Evolutionary conservation across 2,113 vertebrate species (phyloP).

Genomic region (Octodon degus): DNA sequence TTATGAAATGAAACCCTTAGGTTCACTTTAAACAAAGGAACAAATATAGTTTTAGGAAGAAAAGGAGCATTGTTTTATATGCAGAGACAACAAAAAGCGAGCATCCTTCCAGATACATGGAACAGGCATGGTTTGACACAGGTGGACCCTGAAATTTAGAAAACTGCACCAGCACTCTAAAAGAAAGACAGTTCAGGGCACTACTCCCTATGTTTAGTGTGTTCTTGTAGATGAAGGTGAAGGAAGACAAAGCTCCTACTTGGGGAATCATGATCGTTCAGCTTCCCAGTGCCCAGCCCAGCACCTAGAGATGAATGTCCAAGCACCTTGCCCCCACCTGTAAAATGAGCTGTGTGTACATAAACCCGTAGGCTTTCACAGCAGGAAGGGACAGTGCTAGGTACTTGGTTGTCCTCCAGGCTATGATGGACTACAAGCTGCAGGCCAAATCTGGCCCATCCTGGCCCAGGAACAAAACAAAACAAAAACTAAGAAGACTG

Average conservation of each 20-base stretch:
- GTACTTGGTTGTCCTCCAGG: neutral
- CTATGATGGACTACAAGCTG: neutral
- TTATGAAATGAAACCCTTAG: constrained; percentile 4
- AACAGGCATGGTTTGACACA: too few species aligned
- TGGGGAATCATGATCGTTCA: rapidly evolving
- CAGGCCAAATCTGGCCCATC: neutral
- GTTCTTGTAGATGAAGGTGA: neutral
- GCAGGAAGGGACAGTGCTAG: neutral
- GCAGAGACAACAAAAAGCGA: neutral
- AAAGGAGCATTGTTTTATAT: neutral
- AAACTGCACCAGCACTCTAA: neutral
- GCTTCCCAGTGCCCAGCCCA: neutral
- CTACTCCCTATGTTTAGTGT: neutral
- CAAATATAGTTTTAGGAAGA: neutral
- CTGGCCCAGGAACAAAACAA: neutral
- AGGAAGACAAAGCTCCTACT: neutral
- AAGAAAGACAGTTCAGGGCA: neutral
- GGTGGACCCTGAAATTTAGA: neutral
- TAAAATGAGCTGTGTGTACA: neutral
- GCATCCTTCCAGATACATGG: neutral
- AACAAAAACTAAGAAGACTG: constrained; percentile 39
- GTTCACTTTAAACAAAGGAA: constrained; percentile 26
- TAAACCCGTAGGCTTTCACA: neutral
- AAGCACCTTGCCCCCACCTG: rapidly evolving
- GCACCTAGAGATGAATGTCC: rapidly evolving